Conservation (phyloP, 2,888 invertebrate genomes). For the Minunthozetes semirufus region DNA sequence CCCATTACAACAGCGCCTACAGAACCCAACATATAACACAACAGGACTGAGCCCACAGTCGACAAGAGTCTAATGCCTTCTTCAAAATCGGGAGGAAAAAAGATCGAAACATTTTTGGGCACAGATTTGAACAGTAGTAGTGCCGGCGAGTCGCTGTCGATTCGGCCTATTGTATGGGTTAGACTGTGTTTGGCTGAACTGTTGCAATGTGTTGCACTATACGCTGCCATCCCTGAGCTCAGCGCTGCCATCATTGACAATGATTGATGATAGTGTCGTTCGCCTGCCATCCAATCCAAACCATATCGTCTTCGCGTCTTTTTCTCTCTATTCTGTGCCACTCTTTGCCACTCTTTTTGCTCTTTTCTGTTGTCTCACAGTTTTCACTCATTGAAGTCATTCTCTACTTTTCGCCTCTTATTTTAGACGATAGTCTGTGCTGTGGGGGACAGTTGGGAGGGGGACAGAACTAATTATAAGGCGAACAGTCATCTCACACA, state of each 20-base stretch:
- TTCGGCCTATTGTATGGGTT: background rate
- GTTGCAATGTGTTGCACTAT: constrained; percentile 24
- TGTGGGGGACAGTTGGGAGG: too few species aligned
- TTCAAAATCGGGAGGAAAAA: background rate
- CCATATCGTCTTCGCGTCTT: constrained; percentile 21
- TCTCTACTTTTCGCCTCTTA: background rate
- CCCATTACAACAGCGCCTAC: constrained; percentile 19
- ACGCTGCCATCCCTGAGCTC: background rate
- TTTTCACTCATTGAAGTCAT: constrained; percentile 6
- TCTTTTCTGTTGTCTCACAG: background rate
- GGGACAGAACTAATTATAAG: constrained; percentile 29
- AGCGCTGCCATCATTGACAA: constrained; percentile 26
- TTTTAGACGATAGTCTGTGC: background rate
- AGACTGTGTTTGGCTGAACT: background rate
- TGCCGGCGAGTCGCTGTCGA: background rate
- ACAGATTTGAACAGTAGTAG: background rate
- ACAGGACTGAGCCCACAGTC: background rate
- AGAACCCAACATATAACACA: background rate
- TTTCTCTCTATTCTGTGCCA: background rate
- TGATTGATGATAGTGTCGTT: constrained; percentile 30
- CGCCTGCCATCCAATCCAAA: constrained; percentile 14
- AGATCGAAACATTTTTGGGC: background rate
- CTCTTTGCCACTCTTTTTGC: background rate
- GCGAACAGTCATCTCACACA: background rate
- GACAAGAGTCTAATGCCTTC: background rate